phyloP scores from a whole-genome alignment of 2,888 invertebrate genomes.

The Ophion slaviceki region DNA sequence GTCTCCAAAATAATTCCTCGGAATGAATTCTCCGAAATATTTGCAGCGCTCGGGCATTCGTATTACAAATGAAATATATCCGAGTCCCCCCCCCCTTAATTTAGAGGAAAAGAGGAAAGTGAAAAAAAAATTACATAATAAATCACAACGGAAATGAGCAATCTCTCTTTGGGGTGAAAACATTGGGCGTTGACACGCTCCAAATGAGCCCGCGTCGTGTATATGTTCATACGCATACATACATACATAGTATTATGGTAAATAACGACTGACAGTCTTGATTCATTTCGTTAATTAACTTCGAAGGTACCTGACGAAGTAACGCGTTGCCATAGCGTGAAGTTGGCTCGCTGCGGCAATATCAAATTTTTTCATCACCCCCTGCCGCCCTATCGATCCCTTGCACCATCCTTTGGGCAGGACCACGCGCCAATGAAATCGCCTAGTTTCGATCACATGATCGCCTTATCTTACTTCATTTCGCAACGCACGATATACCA shows the following conservation, averaged over 20 bases:
- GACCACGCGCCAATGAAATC: slow-evolving; percentile 13
- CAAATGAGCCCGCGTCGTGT: not conserved
- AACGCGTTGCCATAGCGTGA: slow-evolving; percentile 12
- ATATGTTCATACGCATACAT: not conserved
- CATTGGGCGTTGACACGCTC: slow-evolving; percentile 33
- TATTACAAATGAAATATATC: too few species aligned
- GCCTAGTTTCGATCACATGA: slow-evolving; percentile 22
- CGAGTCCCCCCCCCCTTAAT: too few species aligned
- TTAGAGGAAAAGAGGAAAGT: too few species aligned
- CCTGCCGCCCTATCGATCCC: not conserved
- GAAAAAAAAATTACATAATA: not conserved
- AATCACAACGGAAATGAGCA: slow-evolving; percentile 52
- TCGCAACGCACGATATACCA: not conserved
- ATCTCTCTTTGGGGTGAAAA: slow-evolving; percentile 18
- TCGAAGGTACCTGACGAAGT: slow-evolving; percentile 58
- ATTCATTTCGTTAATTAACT: slow-evolving; percentile 68
- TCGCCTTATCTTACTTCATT: not conserved
- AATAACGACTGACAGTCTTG: slow-evolving; percentile 30
- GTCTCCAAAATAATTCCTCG: not conserved
- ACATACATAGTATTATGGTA: not conserved
- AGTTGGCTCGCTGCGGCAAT: slow-evolving; percentile 29
- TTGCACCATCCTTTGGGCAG: not conserved
- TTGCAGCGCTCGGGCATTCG: too few species aligned
- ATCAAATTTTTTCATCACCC: not conserved
- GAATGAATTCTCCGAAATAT: too few species aligned